Evolutionary conservation across 1,140 invertebrate genomes (phyloP).

Genomic region (Rhizoglyphus robini): DNA sequence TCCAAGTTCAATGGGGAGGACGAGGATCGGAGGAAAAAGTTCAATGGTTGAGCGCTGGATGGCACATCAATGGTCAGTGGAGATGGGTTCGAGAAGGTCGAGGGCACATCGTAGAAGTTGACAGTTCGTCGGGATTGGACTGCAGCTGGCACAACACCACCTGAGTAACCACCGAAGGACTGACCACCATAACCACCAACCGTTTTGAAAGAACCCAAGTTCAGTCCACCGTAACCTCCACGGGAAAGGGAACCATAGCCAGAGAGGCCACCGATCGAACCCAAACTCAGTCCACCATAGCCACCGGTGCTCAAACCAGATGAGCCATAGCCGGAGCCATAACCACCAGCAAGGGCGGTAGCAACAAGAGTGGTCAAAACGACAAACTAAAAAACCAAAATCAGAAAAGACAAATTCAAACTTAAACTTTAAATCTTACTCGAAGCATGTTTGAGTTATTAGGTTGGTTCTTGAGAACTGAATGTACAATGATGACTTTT

Average conservation of each 20-base stretch:
- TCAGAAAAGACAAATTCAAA: neutral
- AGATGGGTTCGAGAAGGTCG: neutral
- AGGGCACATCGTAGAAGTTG: conserved; percentile 14
- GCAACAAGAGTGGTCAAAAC: neutral
- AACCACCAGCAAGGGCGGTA: neutral
- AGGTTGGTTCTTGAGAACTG: no score
- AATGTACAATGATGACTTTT: no score
- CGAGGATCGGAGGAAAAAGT: neutral
- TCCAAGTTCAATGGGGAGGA: conserved; percentile 9
- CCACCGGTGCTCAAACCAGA: no score
- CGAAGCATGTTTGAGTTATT: neutral
- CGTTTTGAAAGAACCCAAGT: neutral
- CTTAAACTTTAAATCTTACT: no score
- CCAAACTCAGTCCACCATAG: no score
- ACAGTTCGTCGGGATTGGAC: neutral
- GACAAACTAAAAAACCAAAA: neutral
- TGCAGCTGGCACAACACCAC: neutral
- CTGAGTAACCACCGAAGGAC: neutral
- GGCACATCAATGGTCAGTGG: conserved; percentile 15
- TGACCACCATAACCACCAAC: conserved; percentile 6
- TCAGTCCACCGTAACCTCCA: no score
- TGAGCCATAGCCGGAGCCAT: no score
- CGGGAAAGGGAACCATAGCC: no score
- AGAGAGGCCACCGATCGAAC: no score
- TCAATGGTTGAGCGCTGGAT: neutral